Evolutionary conservation across 2,113 vertebrate genomes (phyloP).

Genomic region (Alligator sinensis): DNA sequence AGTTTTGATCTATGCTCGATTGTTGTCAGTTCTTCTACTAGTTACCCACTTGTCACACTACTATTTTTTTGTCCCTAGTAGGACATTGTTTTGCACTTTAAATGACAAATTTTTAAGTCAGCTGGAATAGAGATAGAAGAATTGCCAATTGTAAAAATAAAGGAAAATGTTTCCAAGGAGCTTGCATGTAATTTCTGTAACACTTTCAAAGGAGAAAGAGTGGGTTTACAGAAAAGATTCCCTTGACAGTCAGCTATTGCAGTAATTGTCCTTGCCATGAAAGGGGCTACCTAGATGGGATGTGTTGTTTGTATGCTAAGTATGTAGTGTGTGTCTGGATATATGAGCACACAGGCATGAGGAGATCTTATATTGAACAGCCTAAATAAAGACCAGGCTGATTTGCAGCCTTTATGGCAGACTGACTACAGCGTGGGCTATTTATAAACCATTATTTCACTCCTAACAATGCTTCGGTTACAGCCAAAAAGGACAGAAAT

Average conservation of each 20-base stretch:
- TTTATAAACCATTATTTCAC: slow-evolving; percentile 65
- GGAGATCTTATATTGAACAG: slow-evolving; percentile 23
- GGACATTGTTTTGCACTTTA: slow-evolving; percentile 45
- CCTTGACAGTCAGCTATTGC: background rate
- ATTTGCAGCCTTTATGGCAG: slow-evolving; percentile 57
- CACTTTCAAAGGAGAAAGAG: slow-evolving; percentile 8
- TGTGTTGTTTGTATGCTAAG: slow-evolving; percentile 42
- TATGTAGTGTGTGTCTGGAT: slow-evolving; percentile 33
- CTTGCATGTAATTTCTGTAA: slow-evolving; percentile 13
- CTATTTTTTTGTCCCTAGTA: slow-evolving; percentile 26
- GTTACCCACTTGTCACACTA: slow-evolving; percentile 18
- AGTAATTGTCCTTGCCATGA: slow-evolving; percentile 29
- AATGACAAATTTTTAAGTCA: slow-evolving; percentile 23
- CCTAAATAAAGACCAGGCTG: slow-evolving; percentile 54
- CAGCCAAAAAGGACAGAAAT: slow-evolving; percentile 59
- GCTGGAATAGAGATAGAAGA: background rate
- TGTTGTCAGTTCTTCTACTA: slow-evolving; percentile 26
- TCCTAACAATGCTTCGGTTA: slow-evolving; percentile 55
- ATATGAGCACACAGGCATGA: slow-evolving; percentile 21
- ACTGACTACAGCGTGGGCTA: slow-evolving; percentile 46
- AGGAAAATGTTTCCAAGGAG: background rate
- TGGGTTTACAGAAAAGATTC: background rate
- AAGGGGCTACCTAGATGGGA: slow-evolving; percentile 54
- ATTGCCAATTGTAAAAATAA: background rate
- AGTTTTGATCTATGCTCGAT: slow-evolving; percentile 19